Evolutionary conservation across 2,113 vertebrate genomes (phyloP), one percentile per base, ranked within the genome.

Genomic region (Datnioides undecimradiatus): DNA sequence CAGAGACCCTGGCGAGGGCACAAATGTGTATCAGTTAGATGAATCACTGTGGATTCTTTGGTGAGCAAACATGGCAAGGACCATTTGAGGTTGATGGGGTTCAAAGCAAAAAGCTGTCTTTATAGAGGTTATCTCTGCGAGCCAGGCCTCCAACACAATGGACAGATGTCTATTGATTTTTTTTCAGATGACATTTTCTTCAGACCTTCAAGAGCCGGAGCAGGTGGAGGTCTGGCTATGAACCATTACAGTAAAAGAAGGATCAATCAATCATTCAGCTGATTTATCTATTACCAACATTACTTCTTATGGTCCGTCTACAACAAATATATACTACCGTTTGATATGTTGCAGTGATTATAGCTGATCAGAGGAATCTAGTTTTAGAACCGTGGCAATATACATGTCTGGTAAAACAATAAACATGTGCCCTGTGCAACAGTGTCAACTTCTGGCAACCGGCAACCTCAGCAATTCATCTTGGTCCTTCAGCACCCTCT

Each of bases 81-180:
- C 41, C 46, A 27, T 59, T 48, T 29, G 29, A 72, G 52, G 17
- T 23, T 72, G 51, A 67, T 27, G 29, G 1, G 33, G 52, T 75
- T 73, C 25, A 73, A 66, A 72, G 54, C 27, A 73, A 54, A 64
- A 63, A 58, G 19, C 13, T 16, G 14, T 12, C 6, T 33, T 12
- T 29, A 4, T 2, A 48, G 79, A 76, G 72, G n/a, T 69, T n/a
- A 45, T 69, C 51, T 78, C 66, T 71, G 38, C 4, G 25, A 51
- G 11, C 8, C 54, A 67, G 21, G 41, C 41, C 21, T 52, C 69
- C 43, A 36, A n/a, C 49, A 83, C 43, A 4, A 34, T 12, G 31
- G 33, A 58, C 38, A 34, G 16, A 27, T 6, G 4, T 29, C 4
- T 54, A 40, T 70, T 60, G 55, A 80, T 66, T 67, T 49, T 67